A percentile compares a stretch with the other conserved stretches of the same genome.
Evolutionary conservation across 2,797 vertebrate genomes (phyloP).

Genomic region (Gobionotothen gibberifrons): DNA sequence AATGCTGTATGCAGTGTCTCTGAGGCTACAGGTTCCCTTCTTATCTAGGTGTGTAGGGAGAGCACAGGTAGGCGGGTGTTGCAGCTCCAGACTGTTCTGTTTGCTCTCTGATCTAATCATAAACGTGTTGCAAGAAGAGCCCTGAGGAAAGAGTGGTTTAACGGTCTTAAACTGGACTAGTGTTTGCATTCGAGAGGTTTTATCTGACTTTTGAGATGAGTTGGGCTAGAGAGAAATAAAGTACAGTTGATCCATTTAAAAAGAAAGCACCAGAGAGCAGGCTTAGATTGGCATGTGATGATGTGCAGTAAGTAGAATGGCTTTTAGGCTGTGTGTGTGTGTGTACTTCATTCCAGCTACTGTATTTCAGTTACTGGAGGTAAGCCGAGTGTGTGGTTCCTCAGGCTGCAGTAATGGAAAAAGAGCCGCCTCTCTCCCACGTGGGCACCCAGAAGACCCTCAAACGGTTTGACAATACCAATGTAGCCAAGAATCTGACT

Average conservation of each 20-base stretch:
- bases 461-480: conserved; percentile 43
- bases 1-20: background rate
- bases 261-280: conserved; percentile 15
- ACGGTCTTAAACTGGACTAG: conserved; percentile 12
- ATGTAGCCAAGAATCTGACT: conserved; percentile 53
- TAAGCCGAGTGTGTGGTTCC: conserved; percentile 60
- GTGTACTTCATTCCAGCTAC: conserved; percentile 62
- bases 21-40: conserved; percentile 6
- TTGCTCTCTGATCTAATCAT: conserved; percentile 55
- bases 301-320: conserved; percentile 52
- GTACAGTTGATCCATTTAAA: conserved; percentile 1
- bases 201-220: background rate
- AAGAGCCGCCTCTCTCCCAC: conserved; percentile 47
- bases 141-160: conserved; percentile 34
- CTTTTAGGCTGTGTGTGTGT: conserved; percentile 36
- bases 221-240: conserved; percentile 20
- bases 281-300: conserved; percentile 53
- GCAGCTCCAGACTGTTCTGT: conserved; percentile 28
- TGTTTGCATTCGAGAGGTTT: background rate
- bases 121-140: conserved; percentile 52
- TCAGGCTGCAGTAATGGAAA: conserved; percentile 76
- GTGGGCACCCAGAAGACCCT: conserved; percentile 61
- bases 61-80: conserved; percentile 35
- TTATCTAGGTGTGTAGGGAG: conserved; percentile 15
- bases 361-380: conserved; percentile 67